phyloP scores from a whole-genome alignment of 2,888 invertebrate genomes.

The Drosophila leonis region DNA sequence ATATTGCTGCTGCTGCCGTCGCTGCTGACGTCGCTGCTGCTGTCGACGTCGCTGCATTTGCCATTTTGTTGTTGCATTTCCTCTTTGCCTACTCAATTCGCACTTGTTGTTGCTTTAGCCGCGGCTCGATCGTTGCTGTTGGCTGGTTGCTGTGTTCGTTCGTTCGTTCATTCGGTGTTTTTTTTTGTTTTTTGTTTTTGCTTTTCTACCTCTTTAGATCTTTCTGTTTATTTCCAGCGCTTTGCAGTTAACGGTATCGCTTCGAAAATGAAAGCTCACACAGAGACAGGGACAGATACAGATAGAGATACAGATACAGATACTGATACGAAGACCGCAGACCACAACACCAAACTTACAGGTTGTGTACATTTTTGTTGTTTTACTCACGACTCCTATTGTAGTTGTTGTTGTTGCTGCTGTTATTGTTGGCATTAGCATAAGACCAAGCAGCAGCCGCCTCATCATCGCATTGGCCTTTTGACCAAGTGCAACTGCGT shows the following conservation, averaged over 20 bases:
- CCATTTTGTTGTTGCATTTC: constrained; percentile 76
- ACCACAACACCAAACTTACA: constrained; percentile 56
- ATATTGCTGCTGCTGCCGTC: constrained; percentile 34
- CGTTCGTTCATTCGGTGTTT: constrained; percentile 37
- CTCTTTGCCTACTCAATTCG: constrained; percentile 71
- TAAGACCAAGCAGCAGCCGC: constrained; percentile 53
- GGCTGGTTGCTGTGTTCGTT: constrained; percentile 26
- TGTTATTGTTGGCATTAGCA: constrained; percentile 57
- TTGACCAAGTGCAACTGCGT: constrained; percentile 71
- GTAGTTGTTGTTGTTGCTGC: constrained; percentile 21
- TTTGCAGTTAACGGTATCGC: constrained; percentile 80
- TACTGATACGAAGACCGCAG: constrained; percentile 37
- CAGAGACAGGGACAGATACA: constrained; percentile 44
- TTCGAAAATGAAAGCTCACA: constrained; percentile 84
- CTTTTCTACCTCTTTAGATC: constrained; percentile 53
- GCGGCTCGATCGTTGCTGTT: constrained; percentile 55
- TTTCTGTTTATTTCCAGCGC: constrained; percentile 64
- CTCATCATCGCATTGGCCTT: constrained; percentile 50
- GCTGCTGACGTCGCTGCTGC: constrained; percentile 24
- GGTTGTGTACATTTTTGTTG: constrained; percentile 64
- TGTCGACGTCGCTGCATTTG: constrained; percentile 59
- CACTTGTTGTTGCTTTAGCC: constrained; percentile 67
- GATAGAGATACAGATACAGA: constrained; percentile 17
- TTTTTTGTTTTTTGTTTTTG: constrained; percentile 45
- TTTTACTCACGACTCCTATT: constrained; percentile 65